Percentiles rank a stretch among this genome's conserved stretches.
Evolutionary conservation across 2,113 vertebrate species (phyloP).

Genomic region (Camelus dromedarius): DNA sequence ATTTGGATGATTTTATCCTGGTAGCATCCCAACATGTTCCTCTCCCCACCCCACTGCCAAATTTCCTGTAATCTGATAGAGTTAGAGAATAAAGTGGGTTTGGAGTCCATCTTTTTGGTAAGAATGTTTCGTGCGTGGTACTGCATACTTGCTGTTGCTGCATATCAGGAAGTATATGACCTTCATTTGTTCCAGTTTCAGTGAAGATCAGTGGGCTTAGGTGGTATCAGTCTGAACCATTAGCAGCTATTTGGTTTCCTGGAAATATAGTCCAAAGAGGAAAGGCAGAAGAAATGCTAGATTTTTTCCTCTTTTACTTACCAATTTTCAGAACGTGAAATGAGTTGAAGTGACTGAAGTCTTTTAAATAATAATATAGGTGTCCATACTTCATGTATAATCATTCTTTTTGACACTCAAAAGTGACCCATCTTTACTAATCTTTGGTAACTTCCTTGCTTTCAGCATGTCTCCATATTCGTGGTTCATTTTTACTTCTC

Average conservation of each 20-base stretch:
- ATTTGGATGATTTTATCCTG: not conserved
- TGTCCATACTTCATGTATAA: not conserved
- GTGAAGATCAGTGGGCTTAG: not conserved
- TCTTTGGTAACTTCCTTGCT: slow-evolving; percentile 24
- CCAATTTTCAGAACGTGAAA: slow-evolving; percentile 46
- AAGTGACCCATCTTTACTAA: not conserved
- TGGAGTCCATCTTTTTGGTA: slow-evolving; percentile 13
- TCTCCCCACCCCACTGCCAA: not conserved
- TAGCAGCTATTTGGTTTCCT: not conserved
- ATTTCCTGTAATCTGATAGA: not conserved
- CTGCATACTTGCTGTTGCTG: not conserved
- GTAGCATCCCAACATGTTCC: not conserved
- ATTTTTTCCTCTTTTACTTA: not conserved
- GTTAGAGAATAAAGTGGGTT: slow-evolving; percentile 13
- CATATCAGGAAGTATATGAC: not conserved
- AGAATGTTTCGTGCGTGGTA: not conserved
- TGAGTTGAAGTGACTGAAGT: slow-evolving; percentile 15
- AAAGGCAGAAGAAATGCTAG: not conserved
- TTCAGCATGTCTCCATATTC: not conserved
- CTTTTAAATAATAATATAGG: slow-evolving; percentile 33
- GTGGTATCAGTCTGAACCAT: not conserved
- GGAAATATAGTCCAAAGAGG: slow-evolving; percentile 37
- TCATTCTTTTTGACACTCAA: not conserved
- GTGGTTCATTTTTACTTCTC: slow-evolving; percentile 1
- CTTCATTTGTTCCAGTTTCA: slow-evolving; percentile 7